A percentile compares a stretch with the other conserved stretches of the same genome.
Conservation (phyloP, 2,113 vertebrate species). For the Sapayoa aenigma region DNA sequence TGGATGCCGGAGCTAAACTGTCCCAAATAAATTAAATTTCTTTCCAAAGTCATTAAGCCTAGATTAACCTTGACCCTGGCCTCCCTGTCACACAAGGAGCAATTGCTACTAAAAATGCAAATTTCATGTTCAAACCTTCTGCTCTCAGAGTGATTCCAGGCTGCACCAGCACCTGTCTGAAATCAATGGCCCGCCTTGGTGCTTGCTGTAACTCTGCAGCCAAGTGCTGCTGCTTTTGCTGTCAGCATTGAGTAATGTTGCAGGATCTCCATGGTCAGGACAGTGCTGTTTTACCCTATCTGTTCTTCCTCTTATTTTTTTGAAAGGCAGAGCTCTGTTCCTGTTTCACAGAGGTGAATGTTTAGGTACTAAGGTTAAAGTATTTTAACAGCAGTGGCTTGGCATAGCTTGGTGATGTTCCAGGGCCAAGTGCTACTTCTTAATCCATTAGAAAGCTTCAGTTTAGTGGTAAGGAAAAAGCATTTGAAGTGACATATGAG, state of each 20-base stretch:
- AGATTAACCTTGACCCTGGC: not conserved
- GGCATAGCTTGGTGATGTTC: not conserved
- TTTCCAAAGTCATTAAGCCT: not conserved
- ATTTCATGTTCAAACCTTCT: not conserved
- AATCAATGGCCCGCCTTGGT: not conserved
- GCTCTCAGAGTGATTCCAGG: not conserved
- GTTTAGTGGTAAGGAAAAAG: not conserved
- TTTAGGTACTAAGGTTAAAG: not conserved
- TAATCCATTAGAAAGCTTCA: not conserved
- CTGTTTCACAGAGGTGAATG: not conserved
- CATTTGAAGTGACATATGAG: not conserved
- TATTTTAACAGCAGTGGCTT: not conserved
- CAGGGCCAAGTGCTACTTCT: not conserved
- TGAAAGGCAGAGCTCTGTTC: not conserved
- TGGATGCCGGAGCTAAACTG: not conserved
- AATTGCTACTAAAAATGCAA: not conserved
- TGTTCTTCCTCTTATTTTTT: not conserved
- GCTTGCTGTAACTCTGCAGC: not conserved
- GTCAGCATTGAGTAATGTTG: not conserved
- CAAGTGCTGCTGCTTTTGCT: not conserved
- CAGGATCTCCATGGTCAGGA: not conserved
- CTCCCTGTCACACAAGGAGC: not conserved
- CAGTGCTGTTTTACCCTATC: not conserved
- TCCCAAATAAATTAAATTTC: not conserved
- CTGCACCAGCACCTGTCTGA: not conserved